Evolutionary conservation across 2,797 vertebrate genomes (phyloP), one percentile per base, ranked within the genome.

Genomic region (Psittacula echo): DNA sequence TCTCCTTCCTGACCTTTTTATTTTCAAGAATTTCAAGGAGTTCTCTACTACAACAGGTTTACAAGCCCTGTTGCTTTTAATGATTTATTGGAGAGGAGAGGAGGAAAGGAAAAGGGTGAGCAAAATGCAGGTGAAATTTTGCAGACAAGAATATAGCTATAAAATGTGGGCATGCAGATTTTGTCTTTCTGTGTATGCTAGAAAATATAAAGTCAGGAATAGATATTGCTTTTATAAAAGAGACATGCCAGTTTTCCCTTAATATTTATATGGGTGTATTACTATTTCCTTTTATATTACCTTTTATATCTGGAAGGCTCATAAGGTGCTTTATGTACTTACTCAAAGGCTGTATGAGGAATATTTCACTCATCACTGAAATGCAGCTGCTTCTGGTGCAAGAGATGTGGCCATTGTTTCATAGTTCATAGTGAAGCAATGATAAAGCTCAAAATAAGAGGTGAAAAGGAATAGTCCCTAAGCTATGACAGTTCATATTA

Each of bases 311-410:
- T 75, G 50, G 42, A 95, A 96, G 82, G 68, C 79, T 91, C 53
- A 87, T 92, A 85, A 87, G 77, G 19, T 85, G 65, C 50, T 90
- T 96, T 94, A 94, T 87, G 78, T 85, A 82, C 90, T 94, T 75
- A 76, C 21, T 85, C 77, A 68, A 74, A 61, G 54, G 70, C 83
- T 79, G 3, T 48, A 66, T 20, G 39, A 84, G 53, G 61, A 90
- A 74, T 77, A 82, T 92, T 90, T 94, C 72, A 74, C 7, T 87
- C 26, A 27, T 64, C 61, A 56, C n/a, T 85, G 74, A 77, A 73
- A 83, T 77, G 53, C 30, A 74, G 0, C 45, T 83, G 20, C 17
- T 44, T 62, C 7, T 87, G 51, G 11, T n/a, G 29, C 73, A 34
- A 83, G 34, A 50, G 42, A 81, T 22, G 8, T 74, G 71, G 26